Base-by-base conservation (phyloP, 2,113 vertebrate genomes). In the Arothron firmamentum region DNA sequence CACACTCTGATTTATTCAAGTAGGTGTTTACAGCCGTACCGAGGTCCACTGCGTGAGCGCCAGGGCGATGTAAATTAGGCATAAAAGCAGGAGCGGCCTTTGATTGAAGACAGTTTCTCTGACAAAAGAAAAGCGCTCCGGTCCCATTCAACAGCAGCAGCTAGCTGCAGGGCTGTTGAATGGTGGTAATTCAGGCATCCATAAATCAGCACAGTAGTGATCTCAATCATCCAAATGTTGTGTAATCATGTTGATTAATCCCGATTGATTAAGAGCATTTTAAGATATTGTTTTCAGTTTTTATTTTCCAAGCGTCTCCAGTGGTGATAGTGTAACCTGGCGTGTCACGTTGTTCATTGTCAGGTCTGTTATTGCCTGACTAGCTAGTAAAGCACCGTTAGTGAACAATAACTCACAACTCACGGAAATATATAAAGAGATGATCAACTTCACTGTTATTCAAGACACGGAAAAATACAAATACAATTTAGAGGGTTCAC, bases 311-410 rank as follows among this genome's bases (percentile, higher is more conserved):
- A 6, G 38, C 25, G 7, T 55, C 64, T 18, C 0, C 47, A 19
- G 45, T 28, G 20, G 67, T 70, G 73, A 38, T 58, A 56, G 42
- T 72, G 70, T 70, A 74, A 79, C 76, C 13, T 52, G 0, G 2
- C 78, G 73, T 74, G 62, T 75, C 62, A 63, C 49, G 54, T 71
- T 72, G 42, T 5, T 2, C 71, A 65, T 75, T 73, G 54, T 66
- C 69, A 72, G 31, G 25, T 62, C 16, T 10, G 75, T 78, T 76
- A 67, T 31, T 60, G 31, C 5, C 42, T 75, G 20, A 79, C 65
- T 55, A 59, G 56, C 38, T 73, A 21, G 50, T 74, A 45, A 74
- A 42, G 23, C 52, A 12, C 67, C 58, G 56, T 56, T 46, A 62
- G 7, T 72, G 56, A 52, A 64, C 49, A 72, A 60, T 52, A 65